Percentiles rank a stretch among this genome's conserved stretches.
These are phyloP conservation scores for Corydoras maculifer DNA, from an alignment of 2,113 vertebrate species.

Conservation along the genomic window DNA sequence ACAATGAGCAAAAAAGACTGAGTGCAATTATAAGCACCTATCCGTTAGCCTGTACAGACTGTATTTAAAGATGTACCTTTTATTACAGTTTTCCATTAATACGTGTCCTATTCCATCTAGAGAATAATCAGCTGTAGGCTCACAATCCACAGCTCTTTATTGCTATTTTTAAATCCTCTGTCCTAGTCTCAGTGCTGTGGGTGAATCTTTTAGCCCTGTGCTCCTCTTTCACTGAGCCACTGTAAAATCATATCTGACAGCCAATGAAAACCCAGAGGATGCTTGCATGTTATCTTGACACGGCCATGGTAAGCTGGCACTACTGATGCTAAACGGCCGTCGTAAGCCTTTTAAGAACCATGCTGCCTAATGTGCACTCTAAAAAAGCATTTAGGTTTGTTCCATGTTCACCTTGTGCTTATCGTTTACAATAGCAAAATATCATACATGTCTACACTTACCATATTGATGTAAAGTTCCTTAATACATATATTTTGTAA, in stretches of 20 bases:
- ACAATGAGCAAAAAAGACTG: too few relatives aligned
- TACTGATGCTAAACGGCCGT: constrained; percentile 68
- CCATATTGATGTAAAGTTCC: too few relatives aligned
- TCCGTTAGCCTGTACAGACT: too few relatives aligned
- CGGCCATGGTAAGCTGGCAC: constrained; percentile 69
- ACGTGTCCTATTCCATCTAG: constrained; percentile 15
- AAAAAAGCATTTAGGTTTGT: constrained; percentile 60
- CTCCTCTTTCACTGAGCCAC: constrained; percentile 55
- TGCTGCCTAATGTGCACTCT: constrained; percentile 63
- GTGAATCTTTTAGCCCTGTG: constrained; percentile 60
- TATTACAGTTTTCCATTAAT: too few relatives aligned
- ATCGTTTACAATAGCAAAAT: constrained; percentile 56
- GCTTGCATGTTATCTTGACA: constrained; percentile 76
- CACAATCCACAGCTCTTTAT: constrained; percentile 47
- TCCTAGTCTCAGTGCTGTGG: constrained; percentile 56
- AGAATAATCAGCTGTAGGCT: constrained; percentile 13
- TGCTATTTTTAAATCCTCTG: constrained; percentile 62
- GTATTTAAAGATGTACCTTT: too few relatives aligned
- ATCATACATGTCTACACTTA: too few relatives aligned
- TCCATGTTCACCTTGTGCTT: constrained; percentile 58
- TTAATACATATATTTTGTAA: too few relatives aligned
- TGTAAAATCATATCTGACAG: constrained; percentile 75
- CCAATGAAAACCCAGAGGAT: constrained; percentile 71
- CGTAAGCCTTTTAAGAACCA: constrained; percentile 71
- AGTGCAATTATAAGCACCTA: constrained; percentile 11